These are phyloP conservation scores for Neodiprion virginianus DNA, from an alignment of 1,140 invertebrate species.

Conservation along the genomic window DNA sequence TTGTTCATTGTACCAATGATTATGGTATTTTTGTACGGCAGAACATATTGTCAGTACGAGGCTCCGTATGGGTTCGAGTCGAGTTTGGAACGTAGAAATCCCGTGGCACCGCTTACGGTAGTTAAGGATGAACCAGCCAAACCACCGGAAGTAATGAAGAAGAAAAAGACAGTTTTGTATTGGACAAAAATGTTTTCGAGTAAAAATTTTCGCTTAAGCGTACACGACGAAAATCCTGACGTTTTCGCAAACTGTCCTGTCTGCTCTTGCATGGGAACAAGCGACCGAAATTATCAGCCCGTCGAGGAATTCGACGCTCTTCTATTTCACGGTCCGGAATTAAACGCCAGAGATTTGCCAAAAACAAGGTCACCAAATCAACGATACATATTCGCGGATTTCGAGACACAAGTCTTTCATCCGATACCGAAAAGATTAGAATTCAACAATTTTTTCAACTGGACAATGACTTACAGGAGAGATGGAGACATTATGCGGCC, in stretches of 20 bases:
- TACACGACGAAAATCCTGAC: background rate
- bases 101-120: background rate
- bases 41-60: background rate
- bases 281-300: background rate
- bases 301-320: conserved; percentile 53
- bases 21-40: background rate
- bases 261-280: background rate
- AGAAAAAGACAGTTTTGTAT: background rate
- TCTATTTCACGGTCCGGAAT: conserved; percentile 50
- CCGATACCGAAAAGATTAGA: conserved; percentile 41
- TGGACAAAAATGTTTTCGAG: background rate
- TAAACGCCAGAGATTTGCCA: conserved; percentile 32
- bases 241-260: background rate
- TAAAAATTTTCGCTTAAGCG: background rate
- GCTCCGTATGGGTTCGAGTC: background rate
- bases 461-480: conserved; percentile 67
- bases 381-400: conserved; percentile 26
- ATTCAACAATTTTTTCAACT: conserved; percentile 59
- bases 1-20: background rate
- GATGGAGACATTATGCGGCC: conserved; percentile 70
- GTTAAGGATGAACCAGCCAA: background rate
- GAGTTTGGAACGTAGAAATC: no score
- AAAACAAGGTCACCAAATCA: conserved; percentile 15
- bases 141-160: background rate
- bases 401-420: conserved; percentile 37